Evolutionary conservation across 2,113 vertebrate genomes (phyloP).

Genomic region (Suncus etruscus): DNA sequence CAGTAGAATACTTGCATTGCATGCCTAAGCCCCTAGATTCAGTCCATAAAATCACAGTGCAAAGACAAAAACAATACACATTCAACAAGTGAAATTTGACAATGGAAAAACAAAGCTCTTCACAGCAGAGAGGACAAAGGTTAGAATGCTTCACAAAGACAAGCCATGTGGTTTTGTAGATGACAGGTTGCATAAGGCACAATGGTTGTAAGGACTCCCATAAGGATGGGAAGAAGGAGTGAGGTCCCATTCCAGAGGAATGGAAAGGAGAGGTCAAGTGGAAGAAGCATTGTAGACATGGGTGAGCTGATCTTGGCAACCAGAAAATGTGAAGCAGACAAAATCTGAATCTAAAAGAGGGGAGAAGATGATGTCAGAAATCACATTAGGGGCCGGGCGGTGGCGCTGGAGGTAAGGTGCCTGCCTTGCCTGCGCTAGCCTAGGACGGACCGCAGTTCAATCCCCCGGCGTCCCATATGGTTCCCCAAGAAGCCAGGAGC

Average conservation of each 20-base stretch:
- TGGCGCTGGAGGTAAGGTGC: too few species aligned
- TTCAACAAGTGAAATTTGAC: background rate
- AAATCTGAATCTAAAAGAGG: too few species aligned
- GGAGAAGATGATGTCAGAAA: background rate
- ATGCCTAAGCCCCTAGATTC: too few species aligned
- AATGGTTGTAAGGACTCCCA: background rate
- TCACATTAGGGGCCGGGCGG: background rate
- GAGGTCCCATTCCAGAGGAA: background rate
- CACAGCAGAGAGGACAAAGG: background rate
- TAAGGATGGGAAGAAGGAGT: background rate
- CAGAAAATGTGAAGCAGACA: background rate
- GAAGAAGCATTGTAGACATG: background rate
- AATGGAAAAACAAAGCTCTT: constrained; percentile 18
- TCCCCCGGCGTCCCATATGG: too few species aligned
- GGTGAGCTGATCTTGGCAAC: background rate
- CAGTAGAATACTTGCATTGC: too few species aligned
- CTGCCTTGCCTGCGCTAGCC: too few species aligned
- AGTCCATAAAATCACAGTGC: too few species aligned
- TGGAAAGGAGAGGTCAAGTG: background rate
- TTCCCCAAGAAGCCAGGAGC: too few species aligned
- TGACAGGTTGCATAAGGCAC: background rate
- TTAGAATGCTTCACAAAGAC: constrained; percentile 36
- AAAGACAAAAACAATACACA: too few species aligned
- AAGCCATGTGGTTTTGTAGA: background rate
- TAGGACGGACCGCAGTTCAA: too few species aligned